phyloP scores from a whole-genome alignment of 64 coral and sea anemone species.

The Pocillopora damicornis region DNA sequence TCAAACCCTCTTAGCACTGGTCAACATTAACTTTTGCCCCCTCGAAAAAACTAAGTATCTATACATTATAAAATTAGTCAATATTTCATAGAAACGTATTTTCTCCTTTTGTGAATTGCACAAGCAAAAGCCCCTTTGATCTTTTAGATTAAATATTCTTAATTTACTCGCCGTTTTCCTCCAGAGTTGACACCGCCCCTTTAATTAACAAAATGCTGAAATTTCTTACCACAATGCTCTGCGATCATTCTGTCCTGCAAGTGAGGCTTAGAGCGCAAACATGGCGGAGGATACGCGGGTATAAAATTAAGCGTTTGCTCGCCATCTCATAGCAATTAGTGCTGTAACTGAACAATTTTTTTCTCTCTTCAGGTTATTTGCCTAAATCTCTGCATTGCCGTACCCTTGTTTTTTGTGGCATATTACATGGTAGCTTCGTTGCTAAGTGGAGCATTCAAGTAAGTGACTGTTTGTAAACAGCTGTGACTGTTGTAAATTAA shows the following conservation, averaged over 20 bases:
- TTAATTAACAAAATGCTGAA: neutral
- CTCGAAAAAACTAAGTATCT: neutral
- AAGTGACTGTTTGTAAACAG: neutral
- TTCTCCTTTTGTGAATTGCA: no score
- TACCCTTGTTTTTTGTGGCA: conserved; percentile 74
- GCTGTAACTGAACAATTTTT: neutral
- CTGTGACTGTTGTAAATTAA: neutral
- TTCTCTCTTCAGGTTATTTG: conserved; percentile 63
- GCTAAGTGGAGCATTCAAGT: conserved; percentile 84
- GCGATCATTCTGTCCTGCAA: neutral
- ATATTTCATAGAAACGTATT: no score
- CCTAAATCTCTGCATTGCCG: conserved; percentile 62
- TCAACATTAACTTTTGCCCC: neutral
- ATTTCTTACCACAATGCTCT: neutral
- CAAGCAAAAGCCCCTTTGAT: no score
- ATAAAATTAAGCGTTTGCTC: neutral
- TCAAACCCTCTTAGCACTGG: neutral
- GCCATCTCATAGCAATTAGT: neutral
- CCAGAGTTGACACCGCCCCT: neutral
- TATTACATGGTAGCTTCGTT: conserved; percentile 90
- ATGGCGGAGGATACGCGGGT: conserved; percentile 39
- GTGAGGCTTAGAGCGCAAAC: conserved; percentile 5
- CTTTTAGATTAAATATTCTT: no score
- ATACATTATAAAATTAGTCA: no score
- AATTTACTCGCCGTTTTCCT: no score